Base-by-base conservation (phyloP, 2,888 invertebrate genomes). In the Cephus spinipes region DNA sequence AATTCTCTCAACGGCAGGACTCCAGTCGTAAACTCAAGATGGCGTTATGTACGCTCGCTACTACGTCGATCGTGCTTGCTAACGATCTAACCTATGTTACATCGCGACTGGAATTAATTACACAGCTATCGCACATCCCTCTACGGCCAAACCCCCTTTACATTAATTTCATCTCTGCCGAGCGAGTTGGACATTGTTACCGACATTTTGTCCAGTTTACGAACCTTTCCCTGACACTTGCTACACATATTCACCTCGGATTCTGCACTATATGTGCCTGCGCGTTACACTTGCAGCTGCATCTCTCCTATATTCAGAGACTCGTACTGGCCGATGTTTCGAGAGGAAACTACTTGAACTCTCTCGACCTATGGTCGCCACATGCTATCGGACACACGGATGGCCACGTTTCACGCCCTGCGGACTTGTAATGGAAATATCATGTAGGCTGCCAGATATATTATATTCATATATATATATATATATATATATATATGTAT, bases 351-450 rank as follows among this genome's bases (percentile, higher is more conserved):
- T 76, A 81, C 80, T 81, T 81, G 81, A 81, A 83, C 83, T 80
- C 80, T 76, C 81, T 81, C 81, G 81, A 80, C 81, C 82, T 55
- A 55, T 55, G 55, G 55, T 55, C 23, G 1, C 23, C 55, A 55
- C 55, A 55, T 55, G 55, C 23, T 55, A 79, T 77, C 77, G 77
- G 78, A 79, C 77, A 79, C 76, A 78, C 77, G 81, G 81, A 78
- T 80, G 77, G 79, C 77, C 80, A 81, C 79, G 81, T 80, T 81
- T 82, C 80, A 82, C 80, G 79, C 82, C 80, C 81, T 76, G 78
- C 73, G 81, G 79, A 80, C 77, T 78, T 74, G 80, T 80, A 82
- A 82, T 82, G 82, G 81, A 82, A 82, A 82, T 82, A 80, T 78
- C 81, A 76, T 82, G 82, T 82, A 80, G 69, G 2, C 23, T 23